These are phyloP conservation scores for Clanis bilineata DNA, from an alignment of 2,888 invertebrate genomes.

Conservation along the genomic window DNA sequence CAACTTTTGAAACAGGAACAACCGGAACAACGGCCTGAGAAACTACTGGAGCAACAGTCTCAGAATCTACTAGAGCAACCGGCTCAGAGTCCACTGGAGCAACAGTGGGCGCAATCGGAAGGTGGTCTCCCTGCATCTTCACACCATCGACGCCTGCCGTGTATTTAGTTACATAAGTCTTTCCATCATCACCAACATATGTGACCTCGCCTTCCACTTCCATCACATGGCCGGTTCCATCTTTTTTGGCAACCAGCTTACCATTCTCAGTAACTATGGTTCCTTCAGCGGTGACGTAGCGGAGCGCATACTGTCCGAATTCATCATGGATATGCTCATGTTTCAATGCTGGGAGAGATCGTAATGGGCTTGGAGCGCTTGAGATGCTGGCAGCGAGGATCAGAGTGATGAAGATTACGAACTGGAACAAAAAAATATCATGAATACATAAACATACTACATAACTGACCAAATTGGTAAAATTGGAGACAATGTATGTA, in stretches of 20 bases:
- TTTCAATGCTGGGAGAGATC: conserved; percentile 43
- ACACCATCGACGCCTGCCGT: conserved; percentile 52
- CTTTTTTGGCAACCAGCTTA: conserved; percentile 43
- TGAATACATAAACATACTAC: too few species aligned
- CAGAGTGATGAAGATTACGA: conserved; percentile 31
- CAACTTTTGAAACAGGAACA: too few species aligned
- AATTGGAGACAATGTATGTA: too few species aligned
- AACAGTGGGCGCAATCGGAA: conserved; percentile 33
- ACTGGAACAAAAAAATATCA: conserved; percentile 34
- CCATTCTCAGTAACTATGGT: conserved; percentile 53
- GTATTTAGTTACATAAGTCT: conserved; percentile 57
- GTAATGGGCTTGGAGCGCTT: conserved; percentile 28
- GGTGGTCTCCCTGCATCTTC: conserved; percentile 47
- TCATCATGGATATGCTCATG: conserved; percentile 53
- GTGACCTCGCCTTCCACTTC: conserved; percentile 53
- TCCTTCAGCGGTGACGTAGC: conserved; percentile 58
- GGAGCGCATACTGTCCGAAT: conserved; percentile 51
- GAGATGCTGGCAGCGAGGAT: background rate
- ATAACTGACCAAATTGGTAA: too few species aligned
- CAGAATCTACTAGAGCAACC: too few species aligned
- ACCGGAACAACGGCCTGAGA: too few species aligned
- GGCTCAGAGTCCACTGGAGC: background rate
- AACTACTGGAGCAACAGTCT: background rate
- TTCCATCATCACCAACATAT: conserved; percentile 55
- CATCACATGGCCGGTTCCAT: conserved; percentile 45